Evolutionary conservation across 2,113 vertebrate genomes (phyloP).

Genomic region (Takifugu flavidus): DNA sequence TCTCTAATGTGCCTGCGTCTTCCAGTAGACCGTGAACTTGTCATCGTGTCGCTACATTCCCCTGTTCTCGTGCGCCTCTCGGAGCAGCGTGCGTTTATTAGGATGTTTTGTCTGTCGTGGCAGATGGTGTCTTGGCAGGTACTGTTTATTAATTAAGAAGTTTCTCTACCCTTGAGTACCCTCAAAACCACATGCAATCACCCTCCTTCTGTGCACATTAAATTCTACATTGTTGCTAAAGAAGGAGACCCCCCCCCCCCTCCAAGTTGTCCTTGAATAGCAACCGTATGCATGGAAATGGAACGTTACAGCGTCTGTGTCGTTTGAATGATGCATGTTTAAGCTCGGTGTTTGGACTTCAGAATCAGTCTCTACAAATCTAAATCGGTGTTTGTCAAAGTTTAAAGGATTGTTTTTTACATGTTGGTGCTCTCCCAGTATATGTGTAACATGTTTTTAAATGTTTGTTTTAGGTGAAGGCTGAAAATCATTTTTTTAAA

Average conservation of each 20-base stretch:
- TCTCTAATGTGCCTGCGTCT: neutral
- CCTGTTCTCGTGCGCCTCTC: constrained; percentile 18
- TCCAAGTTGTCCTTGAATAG: constrained; percentile 47
- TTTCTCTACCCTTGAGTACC: constrained; percentile 56
- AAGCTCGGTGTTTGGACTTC: too few relatives aligned
- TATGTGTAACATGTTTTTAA: too few relatives aligned
- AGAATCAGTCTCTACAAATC: neutral
- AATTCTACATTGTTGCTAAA: constrained; percentile 35
- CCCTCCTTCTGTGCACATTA: constrained; percentile 51
- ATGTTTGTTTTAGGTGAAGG: too few relatives aligned
- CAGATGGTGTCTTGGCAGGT: constrained; percentile 65
- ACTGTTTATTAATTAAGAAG: constrained; percentile 66
- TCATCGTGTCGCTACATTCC: constrained; percentile 8
- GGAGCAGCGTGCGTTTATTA: constrained; percentile 16
- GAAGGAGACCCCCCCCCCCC: constrained; percentile 51
- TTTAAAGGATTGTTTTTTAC: too few relatives aligned
- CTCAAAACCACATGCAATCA: constrained; percentile 43
- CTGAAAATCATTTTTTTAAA: neutral
- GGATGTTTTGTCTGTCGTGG: constrained; percentile 43
- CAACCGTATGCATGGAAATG: constrained; percentile 12
- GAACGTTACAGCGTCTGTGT: too few relatives aligned
- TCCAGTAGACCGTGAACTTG: constrained; percentile 21
- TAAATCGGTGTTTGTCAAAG: too few relatives aligned
- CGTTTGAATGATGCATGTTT: too few relatives aligned
- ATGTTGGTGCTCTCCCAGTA: too few relatives aligned